Base-by-base conservation (phyloP, 2,797 vertebrate species). In the Labeo calbasu region DNA sequence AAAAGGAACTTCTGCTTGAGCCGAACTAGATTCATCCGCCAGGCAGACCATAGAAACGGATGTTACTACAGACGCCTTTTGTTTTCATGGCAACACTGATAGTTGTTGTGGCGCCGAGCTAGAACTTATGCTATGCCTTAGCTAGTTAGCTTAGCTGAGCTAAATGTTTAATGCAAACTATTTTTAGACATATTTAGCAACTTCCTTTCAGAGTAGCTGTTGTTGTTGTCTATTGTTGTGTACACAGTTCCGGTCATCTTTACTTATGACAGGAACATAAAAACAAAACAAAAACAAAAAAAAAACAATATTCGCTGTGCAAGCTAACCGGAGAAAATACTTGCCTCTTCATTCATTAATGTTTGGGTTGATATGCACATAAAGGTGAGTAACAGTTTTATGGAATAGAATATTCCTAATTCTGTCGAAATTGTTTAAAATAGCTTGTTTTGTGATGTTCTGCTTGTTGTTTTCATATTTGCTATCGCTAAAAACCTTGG, bases 31-130 rank as follows among this genome's bases (percentile, higher is more conserved):
- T 25, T 70, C 11, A 59, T 2, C 66, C 66, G 12, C 50, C n/a
- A 5, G 9, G 5, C 5, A 55, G 1, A 19, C 15, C 51, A 14
- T 28, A 65, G 78, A 65, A 85, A 9, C 12, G 14, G 15, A 1
- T 25, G 84, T 83, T 36, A 25, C 4, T 0, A 14, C 25, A 11
- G 14, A 21, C 17, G 17, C 9, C 13, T 17, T 32, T 2, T 14
- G 89, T 94, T 93, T 77, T 88, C 82, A 88, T 90, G 84, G 92
- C 63, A 86, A 89, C 83, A 0, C 0, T 13, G 36, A 1, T 15
- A 14, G 4, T 5, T 57, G 17, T 5, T n/a, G 14, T 13, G 3
- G 12, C 11, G 69, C 46, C 32, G 1, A 14, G 71, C 19, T 4
- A 5, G 0, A 36, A 10, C 0, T 23, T 53, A 77, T 61, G 75